A percentile compares a stretch with the other conserved stretches of the same genome.
Conservation (phyloP, 2,113 vertebrate genomes). For the Cottus gobio region DNA sequence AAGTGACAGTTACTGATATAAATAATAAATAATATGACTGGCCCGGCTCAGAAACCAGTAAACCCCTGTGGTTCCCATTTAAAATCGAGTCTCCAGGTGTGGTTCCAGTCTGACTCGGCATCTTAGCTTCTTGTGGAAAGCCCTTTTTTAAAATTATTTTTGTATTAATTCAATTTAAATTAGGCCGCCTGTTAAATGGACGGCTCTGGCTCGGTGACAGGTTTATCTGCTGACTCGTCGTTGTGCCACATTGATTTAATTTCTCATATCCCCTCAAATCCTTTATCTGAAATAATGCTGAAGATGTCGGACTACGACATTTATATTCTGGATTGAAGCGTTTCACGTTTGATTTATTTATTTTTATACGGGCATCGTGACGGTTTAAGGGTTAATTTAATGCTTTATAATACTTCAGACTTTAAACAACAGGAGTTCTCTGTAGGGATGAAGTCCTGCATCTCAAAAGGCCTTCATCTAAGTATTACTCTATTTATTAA, state of each 20-base stretch:
- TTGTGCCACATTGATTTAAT: constrained; percentile 31
- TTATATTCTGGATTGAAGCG: neutral
- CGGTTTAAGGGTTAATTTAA: neutral
- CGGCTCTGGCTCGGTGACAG: constrained; percentile 40
- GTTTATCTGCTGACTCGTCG: constrained; percentile 53
- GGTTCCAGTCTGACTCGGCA: constrained; percentile 13
- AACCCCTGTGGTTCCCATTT: neutral
- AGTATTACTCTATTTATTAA: neutral
- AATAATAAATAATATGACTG: too few species aligned
- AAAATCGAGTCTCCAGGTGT: constrained; percentile 11
- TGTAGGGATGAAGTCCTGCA: neutral
- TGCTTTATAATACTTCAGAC: neutral
- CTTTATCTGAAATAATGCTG: constrained; percentile 3
- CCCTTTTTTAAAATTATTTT: neutral
- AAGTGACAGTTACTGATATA: too few species aligned
- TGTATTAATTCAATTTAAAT: constrained; percentile 34
- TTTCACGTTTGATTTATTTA: neutral
- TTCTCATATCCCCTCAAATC: constrained; percentile 22
- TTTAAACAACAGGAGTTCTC: neutral
- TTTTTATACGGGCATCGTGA: neutral
- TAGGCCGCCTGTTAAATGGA: constrained; percentile 41
- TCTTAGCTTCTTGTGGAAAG: neutral
- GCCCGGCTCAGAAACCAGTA: neutral
- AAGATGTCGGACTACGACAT: constrained; percentile 1
- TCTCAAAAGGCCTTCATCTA: too few species aligned